phyloP scores from a whole-genome alignment of 2,113 vertebrate genomes.

The Nicator chloris region DNA sequence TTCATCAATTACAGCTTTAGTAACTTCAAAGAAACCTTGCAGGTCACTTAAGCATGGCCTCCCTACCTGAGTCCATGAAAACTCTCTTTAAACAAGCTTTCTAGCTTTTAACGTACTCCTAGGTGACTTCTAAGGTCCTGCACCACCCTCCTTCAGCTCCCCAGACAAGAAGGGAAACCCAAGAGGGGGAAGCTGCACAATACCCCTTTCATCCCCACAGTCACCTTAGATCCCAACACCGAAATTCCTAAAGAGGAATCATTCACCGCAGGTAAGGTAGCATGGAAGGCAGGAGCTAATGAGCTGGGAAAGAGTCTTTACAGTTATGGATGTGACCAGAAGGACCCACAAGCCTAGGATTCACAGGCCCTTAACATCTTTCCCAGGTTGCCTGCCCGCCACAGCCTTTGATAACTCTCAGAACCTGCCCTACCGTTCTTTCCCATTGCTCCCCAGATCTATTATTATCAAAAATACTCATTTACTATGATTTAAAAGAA shows the following conservation, averaged over 20 bases:
- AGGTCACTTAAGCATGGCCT: neutral
- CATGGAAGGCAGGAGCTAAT: neutral
- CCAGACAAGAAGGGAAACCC: neutral
- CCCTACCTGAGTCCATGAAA: neutral
- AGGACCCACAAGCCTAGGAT: neutral
- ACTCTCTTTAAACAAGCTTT: neutral
- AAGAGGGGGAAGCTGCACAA: neutral
- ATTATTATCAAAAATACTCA: neutral
- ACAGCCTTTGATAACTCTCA: rapidly evolving
- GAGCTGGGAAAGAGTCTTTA: neutral
- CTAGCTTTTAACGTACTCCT: neutral
- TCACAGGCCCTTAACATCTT: neutral
- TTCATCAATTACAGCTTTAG: conserved; percentile 14
- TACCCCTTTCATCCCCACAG: neutral
- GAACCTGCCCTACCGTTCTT: neutral
- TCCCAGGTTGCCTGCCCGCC: neutral
- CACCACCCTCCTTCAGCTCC: neutral
- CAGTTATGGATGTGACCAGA: neutral
- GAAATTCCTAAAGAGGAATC: neutral
- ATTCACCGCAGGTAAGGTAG: neutral
- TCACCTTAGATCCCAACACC: neutral
- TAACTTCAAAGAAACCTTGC: neutral
- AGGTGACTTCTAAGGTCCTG: neutral
- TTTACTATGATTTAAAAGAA: neutral
- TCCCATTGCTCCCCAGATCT: neutral